Conservation (phyloP, 2,797 vertebrate genomes). For the Onychomys arenicola region DNA sequence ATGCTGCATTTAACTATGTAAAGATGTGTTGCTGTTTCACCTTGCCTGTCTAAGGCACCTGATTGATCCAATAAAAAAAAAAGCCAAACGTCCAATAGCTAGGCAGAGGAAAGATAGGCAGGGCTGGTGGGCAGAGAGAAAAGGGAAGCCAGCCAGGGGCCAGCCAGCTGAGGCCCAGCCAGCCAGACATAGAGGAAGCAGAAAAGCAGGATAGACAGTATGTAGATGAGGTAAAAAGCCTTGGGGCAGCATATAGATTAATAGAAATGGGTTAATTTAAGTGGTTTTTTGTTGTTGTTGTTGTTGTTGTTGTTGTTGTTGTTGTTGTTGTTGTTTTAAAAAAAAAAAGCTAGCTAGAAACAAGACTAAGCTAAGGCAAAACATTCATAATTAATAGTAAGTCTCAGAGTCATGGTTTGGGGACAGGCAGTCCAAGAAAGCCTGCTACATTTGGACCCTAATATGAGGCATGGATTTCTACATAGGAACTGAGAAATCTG, state of each 20-base stretch:
- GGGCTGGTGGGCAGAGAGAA: background rate
- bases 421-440: background rate
- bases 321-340: background rate
- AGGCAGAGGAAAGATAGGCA: background rate
- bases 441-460: no score
- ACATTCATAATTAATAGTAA: background rate
- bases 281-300: background rate
- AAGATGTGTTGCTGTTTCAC: background rate
- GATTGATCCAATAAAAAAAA: background rate
- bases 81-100: background rate
- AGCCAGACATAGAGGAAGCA: background rate
- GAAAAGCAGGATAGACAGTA: background rate
- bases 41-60: background rate
- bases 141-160: background rate
- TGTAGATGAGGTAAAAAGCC: background rate
- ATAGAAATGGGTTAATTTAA: background rate
- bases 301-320: no score
- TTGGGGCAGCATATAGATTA: background rate
- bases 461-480: no score
- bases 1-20: no score
- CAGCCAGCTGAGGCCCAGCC: background rate
- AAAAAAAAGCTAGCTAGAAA: background rate
- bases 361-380: background rate
- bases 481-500: no score
- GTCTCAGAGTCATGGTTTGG: background rate